Evolutionary conservation across 2,113 vertebrate genomes (phyloP), one percentile per base, ranked within the genome.

Genomic region (Eonycteris spelaea): DNA sequence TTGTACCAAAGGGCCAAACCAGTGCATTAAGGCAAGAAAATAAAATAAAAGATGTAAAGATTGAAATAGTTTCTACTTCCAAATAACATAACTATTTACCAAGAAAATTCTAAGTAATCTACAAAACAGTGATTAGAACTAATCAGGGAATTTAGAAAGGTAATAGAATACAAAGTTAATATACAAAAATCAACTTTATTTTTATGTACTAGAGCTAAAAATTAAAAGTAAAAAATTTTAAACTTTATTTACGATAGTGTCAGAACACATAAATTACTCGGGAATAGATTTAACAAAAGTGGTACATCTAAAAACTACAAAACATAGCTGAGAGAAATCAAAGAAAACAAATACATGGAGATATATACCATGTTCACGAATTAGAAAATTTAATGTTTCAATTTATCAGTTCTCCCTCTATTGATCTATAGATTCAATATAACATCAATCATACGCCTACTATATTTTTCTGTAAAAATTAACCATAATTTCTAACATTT

Each of bases 1-100:
- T 38, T 86, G 16, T 45, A 68, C 4, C 48, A 12, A 67, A 90
- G 19, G 26, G 12, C 45, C 12, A 67, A 85, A 53, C 5, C 16
- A 91, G 22, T 75, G 11, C 51, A 90, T 82, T 86, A 91, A 95
- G 53, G 15, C 28, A 94, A 93, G 28, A 90, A 75, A 86, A 80
- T 82, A 24, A 93, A 96, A 86, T 70, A 82, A 93, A 80, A 95
- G 24, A 65, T 14, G 63, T 51, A 68, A 78, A 16, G 1, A 90
- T 15, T 73, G 19, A 83, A 77, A 86, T 19, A 70, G 19, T 74
- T 21, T 74, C 63, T 51, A 55, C 67, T 87, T 90, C n/a, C 59
- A 80, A 86, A 95, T 59, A 95, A 51, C n/a, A 78, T 78, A 35
- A 70, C 59, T 77, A 21, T 71, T 93, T 70, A 86, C 10, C n/a